A percentile compares a stretch with the other conserved stretches of the same genome.
These are phyloP conservation scores for Suncus etruscus DNA, from an alignment of 2,113 vertebrate genomes.

Conservation along the genomic window DNA sequence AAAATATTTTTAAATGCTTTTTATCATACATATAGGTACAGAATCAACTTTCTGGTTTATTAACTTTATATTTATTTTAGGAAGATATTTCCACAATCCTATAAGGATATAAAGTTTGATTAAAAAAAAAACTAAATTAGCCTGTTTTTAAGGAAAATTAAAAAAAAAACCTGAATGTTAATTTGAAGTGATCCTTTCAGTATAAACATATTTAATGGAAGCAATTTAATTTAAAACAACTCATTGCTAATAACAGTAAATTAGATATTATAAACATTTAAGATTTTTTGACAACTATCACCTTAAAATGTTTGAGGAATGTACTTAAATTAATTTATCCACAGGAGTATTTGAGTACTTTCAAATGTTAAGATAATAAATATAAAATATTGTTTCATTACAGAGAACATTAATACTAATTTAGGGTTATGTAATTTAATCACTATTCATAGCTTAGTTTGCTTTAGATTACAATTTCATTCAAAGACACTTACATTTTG, in stretches of 20 bases:
- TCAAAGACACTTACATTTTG: neutral
- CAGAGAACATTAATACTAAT: slow-evolving; percentile 20
- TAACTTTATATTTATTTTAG: slow-evolving; percentile 16
- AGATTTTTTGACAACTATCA: slow-evolving; percentile 1
- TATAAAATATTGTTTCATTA: slow-evolving; percentile 56
- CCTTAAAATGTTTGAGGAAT: slow-evolving; percentile 30
- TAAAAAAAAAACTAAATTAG: slow-evolving; percentile 6
- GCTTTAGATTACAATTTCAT: slow-evolving; percentile 48
- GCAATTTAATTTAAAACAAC: slow-evolving; percentile 23
- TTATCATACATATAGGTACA: slow-evolving; percentile 3
- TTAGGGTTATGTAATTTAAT: slow-evolving; percentile 29
- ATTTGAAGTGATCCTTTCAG: neutral
- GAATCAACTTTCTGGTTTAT: slow-evolving; percentile 23
- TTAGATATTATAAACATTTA: slow-evolving; percentile 47
- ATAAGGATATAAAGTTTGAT: neutral
- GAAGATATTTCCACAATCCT: neutral
- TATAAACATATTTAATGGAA: slow-evolving; percentile 2
- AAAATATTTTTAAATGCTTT: neutral
- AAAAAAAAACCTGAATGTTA: slow-evolving; percentile 32
- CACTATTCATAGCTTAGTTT: slow-evolving; percentile 38
- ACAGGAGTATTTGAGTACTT: slow-evolving; percentile 27
- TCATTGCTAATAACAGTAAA: slow-evolving; percentile 14
- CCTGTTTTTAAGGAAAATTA: slow-evolving; percentile 3
- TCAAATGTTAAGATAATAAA: slow-evolving; percentile 63
- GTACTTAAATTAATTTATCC: slow-evolving; percentile 16